phyloP scores from a whole-genome alignment of 2,113 vertebrate species.

The Chunga burmeisteri region DNA sequence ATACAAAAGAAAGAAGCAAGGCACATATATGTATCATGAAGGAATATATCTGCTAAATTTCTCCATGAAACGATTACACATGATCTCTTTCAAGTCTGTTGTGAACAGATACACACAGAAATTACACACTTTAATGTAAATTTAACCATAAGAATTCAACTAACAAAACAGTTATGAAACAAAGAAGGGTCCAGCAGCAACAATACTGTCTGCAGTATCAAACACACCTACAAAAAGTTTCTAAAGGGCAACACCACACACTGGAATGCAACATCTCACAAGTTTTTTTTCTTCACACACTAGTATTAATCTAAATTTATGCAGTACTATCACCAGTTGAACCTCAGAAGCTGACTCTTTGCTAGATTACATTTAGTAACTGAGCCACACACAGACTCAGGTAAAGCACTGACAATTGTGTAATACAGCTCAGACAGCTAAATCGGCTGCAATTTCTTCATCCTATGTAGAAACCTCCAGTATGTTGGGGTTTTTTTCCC shows the following conservation, averaged over 20 bases:
- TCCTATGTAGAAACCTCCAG: rapidly evolving
- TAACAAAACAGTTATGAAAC: background rate
- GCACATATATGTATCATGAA: background rate
- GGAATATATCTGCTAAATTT: background rate
- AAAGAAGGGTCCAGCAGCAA: background rate
- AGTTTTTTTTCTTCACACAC: background rate
- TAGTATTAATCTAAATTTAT: background rate
- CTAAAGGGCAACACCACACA: background rate
- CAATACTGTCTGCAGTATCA: background rate
- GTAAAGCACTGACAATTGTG: background rate
- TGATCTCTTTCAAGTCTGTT: background rate
- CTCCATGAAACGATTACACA: background rate
- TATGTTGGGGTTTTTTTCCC: background rate
- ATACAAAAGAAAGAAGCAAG: background rate
- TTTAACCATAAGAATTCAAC: background rate
- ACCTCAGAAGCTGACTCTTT: background rate
- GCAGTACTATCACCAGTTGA: background rate
- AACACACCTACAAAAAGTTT: background rate
- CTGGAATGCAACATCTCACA: background rate
- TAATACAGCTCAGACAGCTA: background rate
- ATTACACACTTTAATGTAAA: background rate
- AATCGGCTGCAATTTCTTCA: background rate
- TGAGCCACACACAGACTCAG: background rate
- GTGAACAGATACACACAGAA: background rate
- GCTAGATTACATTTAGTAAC: background rate